phyloP scores from a whole-genome alignment of 2,797 vertebrate species.

The Coluber constrictor region DNA sequence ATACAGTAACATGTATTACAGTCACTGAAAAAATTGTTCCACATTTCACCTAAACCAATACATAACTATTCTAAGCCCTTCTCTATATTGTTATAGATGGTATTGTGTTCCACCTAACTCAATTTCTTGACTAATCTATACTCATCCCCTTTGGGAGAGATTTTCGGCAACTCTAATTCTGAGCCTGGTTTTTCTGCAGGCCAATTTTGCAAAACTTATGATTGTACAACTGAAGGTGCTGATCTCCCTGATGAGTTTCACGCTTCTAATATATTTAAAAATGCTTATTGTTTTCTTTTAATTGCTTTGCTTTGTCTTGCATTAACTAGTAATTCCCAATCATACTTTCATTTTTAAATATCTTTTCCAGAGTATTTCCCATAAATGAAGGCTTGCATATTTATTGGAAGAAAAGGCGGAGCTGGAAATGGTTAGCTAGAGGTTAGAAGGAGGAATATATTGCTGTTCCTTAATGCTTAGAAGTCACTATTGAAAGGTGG shows the following conservation, averaged over 20 bases:
- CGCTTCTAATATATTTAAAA: not conserved
- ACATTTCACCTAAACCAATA: not conserved
- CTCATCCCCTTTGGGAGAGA: not conserved
- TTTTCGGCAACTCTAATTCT: not conserved
- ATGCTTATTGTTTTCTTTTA: not conserved
- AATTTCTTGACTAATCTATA: not conserved
- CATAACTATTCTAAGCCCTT: accelerated
- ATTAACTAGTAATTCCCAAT: not conserved
- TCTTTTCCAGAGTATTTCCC: not conserved
- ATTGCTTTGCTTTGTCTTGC: not conserved
- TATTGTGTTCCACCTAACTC: not conserved
- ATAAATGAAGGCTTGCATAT: not conserved
- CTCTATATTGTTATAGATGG: not conserved
- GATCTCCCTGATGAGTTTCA: not conserved
- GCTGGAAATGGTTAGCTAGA: not conserved
- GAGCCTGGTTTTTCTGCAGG: not conserved
- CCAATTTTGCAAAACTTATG: not conserved
- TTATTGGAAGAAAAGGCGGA: not conserved
- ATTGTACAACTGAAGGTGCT: not conserved
- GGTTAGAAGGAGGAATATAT: not conserved
- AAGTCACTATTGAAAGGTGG: not conserved
- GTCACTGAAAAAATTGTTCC: not conserved
- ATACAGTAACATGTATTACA: not conserved
- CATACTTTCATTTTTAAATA: not conserved
- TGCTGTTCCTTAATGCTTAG: not conserved